Percentiles rank a stretch among this genome's conserved stretches.
Conservation (phyloP, 2,797 vertebrate genomes). For the Adelosebastes latens region DNA sequence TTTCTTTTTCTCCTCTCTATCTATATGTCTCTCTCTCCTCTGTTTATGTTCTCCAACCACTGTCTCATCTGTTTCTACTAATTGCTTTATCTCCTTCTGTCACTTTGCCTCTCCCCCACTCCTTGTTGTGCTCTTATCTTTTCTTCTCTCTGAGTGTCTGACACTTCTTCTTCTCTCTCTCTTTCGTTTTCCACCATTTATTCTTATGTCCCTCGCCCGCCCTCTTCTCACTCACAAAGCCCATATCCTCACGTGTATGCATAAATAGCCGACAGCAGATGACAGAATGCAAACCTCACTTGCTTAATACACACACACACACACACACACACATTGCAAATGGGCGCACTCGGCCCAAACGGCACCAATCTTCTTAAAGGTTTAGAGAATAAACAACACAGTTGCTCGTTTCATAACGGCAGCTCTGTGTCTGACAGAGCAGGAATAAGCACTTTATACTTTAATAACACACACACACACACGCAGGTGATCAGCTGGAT, state of each 20-base stretch:
- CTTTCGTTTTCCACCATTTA: background rate
- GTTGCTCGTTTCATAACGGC: constrained; percentile 71
- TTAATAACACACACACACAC: constrained; percentile 38
- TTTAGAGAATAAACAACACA: constrained; percentile 76
- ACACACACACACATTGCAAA: constrained; percentile 38
- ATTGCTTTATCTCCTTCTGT: constrained; percentile 5
- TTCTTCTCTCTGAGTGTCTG: background rate
- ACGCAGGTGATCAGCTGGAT: constrained; percentile 60
- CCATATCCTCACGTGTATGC: constrained; percentile 57
- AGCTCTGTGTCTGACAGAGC: constrained; percentile 39
- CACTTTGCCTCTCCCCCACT: background rate
- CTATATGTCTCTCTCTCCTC: background rate
- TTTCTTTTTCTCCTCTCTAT: background rate
- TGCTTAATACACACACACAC: constrained; percentile 49
- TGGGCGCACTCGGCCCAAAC: constrained; percentile 41
- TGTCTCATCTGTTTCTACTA: constrained; percentile 2
- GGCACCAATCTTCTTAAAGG: constrained; percentile 80
- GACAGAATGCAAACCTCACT: constrained; percentile 64
- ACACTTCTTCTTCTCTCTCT: background rate
- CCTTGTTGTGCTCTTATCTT: background rate
- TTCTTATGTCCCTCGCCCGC: constrained; percentile 1
- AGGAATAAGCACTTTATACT: constrained; percentile 65
- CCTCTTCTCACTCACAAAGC: constrained; percentile 23
- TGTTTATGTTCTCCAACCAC: background rate
- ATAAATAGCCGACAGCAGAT: constrained; percentile 56